Percentiles rank a stretch among this genome's conserved stretches.
Evolutionary conservation across 2,797 vertebrate genomes (phyloP).

Genomic region (Malurus leucopterus): DNA sequence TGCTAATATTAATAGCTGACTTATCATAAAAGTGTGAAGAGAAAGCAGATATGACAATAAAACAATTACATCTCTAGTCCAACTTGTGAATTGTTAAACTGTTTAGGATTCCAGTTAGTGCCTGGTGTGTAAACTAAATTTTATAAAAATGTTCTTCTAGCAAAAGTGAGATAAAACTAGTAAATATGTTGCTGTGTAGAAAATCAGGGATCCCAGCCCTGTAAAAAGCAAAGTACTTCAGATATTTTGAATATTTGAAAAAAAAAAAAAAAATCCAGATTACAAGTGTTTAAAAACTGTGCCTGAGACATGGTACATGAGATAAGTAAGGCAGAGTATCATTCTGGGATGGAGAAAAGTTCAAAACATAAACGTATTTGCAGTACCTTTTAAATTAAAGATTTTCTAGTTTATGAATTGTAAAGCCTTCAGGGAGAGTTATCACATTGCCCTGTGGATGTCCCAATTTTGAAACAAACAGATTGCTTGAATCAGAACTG

Average conservation of each 20-base stretch:
- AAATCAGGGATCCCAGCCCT: not conserved
- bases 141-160: not conserved
- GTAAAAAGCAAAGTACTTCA: not conserved
- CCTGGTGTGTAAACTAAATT: not conserved
- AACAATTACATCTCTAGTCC: not conserved
- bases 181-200: not conserved
- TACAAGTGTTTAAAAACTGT: not conserved
- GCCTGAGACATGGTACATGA: not conserved
- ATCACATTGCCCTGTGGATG: not conserved
- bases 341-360: not conserved
- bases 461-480: not conserved
- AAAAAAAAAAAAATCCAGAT: not conserved
- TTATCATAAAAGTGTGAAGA: not conserved
- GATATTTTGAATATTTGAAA: not conserved
- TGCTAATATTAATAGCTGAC: not conserved
- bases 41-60: not conserved
- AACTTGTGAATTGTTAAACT: not conserved
- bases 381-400: not conserved
- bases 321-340: not conserved
- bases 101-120: not conserved
- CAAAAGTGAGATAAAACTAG: not conserved
- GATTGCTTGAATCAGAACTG: not conserved
- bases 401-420: not conserved
- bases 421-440: not conserved
- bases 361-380: not conserved